Percentiles rank a stretch among this genome's conserved stretches.
These are phyloP conservation scores for Nomada hirtipes DNA, from an alignment of 2,888 invertebrate species.

Conservation along the genomic window DNA sequence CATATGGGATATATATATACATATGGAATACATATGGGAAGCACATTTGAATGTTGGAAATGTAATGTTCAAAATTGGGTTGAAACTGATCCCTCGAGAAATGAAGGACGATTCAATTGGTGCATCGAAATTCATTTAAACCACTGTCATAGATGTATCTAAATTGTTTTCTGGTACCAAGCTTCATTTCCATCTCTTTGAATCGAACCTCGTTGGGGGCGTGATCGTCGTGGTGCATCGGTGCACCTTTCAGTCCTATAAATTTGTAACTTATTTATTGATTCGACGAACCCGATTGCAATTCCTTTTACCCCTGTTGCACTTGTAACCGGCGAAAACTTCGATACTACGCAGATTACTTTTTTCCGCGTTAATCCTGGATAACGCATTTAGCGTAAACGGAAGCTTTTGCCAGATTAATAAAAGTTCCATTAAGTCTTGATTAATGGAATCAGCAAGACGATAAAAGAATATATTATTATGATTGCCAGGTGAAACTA, in stretches of 20 bases:
- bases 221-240: constrained; percentile 17
- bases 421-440: not conserved
- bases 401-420: not conserved
- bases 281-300: constrained; percentile 4
- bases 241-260: not conserved
- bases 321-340: not conserved
- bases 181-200: constrained; percentile 43
- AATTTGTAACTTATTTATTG: constrained; percentile 26
- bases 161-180: constrained; percentile 30
- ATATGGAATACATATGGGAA: too few species aligned
- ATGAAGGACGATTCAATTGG: not conserved
- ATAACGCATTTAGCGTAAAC: not conserved
- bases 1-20: too few species aligned
- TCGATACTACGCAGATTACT: not conserved
- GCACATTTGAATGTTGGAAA: too few species aligned
- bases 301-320: too few species aligned
- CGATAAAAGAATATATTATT: too few species aligned
- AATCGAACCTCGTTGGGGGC: not conserved
- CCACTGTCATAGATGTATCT: not conserved
- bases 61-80: not conserved
- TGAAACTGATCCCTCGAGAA: too few species aligned
- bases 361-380: not conserved
- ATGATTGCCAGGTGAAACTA: too few species aligned
- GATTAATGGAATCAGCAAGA: too few species aligned
- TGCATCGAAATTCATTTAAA: constrained; percentile 7